phyloP scores from a whole-genome alignment of 2,113 vertebrate genomes.

The Cinclus cinclus region DNA sequence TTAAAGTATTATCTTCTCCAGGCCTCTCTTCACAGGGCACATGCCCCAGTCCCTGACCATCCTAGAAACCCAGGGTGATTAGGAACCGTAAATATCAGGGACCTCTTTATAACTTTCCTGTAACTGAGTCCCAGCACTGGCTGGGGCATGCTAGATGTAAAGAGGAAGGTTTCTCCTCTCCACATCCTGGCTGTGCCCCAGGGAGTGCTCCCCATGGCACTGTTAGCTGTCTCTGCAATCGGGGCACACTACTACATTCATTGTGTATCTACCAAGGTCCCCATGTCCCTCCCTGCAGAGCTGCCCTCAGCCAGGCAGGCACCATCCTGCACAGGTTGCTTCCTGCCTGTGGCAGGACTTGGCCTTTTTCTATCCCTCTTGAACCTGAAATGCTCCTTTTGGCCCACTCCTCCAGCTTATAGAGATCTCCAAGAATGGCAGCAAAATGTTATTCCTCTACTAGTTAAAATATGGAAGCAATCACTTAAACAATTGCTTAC shows the following conservation, averaged over 20 bases:
- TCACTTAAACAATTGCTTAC: background rate
- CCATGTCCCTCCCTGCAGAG: background rate
- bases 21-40: background rate
- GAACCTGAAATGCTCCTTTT: background rate
- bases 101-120: background rate
- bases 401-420: background rate
- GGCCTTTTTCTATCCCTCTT: background rate
- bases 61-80: background rate
- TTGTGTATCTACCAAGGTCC: rapidly evolving
- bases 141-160: background rate
- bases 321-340: background rate
- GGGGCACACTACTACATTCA: background rate
- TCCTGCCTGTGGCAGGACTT: background rate
- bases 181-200: rapidly evolving
- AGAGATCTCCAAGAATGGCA: background rate
- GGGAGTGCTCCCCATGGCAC: too few species aligned
- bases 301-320: background rate
- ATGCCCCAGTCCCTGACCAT: background rate
- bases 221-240: background rate
- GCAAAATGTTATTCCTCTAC: background rate
- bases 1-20: background rate
- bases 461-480: background rate
- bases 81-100: rapidly evolving
- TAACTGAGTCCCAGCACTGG: background rate
- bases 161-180: background rate